Conservation (phyloP, 2,888 invertebrate genomes). For the Mimumesa dahlbomi region DNA sequence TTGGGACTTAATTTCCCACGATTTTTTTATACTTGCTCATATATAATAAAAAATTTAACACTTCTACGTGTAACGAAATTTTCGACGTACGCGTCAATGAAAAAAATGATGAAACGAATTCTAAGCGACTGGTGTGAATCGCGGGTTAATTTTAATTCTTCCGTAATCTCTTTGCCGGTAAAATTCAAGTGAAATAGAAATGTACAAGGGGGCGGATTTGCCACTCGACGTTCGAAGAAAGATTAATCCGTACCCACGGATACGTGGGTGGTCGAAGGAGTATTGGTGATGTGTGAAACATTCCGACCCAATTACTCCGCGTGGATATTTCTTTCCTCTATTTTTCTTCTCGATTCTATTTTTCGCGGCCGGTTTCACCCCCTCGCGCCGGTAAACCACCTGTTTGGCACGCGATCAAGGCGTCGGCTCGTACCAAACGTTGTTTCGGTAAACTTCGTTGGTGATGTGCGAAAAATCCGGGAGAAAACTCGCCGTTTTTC, state of each 20-base stretch:
- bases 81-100: too few species aligned
- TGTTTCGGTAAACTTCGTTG: slow-evolving; percentile 23
- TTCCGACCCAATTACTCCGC: slow-evolving; percentile 74
- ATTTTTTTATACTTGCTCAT: too few species aligned
- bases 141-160: too few species aligned
- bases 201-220: too few species aligned
- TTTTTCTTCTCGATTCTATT: slow-evolving; percentile 66
- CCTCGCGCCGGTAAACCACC: slow-evolving; percentile 72
- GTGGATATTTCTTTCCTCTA: slow-evolving; percentile 55
- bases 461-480: not conserved
- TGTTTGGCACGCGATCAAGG: slow-evolving; percentile 77
- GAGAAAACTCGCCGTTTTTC: not conserved
- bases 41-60: too few species aligned
- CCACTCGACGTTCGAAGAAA: not conserved
- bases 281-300: slow-evolving; percentile 78
- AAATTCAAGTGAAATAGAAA: too few species aligned
- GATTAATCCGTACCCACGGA: not conserved
- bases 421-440: slow-evolving; percentile 15
- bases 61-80: too few species aligned
- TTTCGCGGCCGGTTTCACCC: slow-evolving; percentile 58
- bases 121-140: too few species aligned
- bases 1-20: too few species aligned
- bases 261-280: slow-evolving; percentile 65
- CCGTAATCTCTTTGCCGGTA: too few species aligned
- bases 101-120: too few species aligned